Base-by-base conservation (phyloP, 2,113 vertebrate genomes). In the Trinectes maculatus region DNA sequence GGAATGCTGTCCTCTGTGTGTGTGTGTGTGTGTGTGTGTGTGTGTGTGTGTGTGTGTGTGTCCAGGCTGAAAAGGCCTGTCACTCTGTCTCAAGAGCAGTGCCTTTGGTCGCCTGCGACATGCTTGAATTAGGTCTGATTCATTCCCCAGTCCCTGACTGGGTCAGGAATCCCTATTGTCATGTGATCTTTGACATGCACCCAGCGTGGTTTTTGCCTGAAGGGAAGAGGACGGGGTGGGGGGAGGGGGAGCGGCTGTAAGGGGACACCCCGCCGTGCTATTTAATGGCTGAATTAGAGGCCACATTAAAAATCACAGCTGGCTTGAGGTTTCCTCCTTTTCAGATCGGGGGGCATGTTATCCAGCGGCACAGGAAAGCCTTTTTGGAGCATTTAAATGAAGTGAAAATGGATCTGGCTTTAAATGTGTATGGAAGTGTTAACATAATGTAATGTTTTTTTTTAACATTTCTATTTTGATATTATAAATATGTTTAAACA, bases 151-250 rank as follows among this genome's bases (percentile, higher is more conserved):
- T 82, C 76, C 85, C 68, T 19, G 66, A 39, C 82, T 85, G 83
- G 87, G 84, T 80, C 83, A 89, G 82, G 86, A 91, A 90, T 89
- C 88, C 86, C 83, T 90, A 87, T 92, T 91, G 91, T 91, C 85
- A 87, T 90, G 82, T 88, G 82, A 87, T 90, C 85, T 88, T 88
- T 90, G 88, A 86, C 79, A 85, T 80, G 83, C 79, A 85, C 86
- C 86, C 87, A 81, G 86, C 69, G 54, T 76, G 82, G 77, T 61
- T 83, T 47, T 77, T 76, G 79, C 85, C 82, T 42, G 52, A 70
- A 71, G 81, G 81, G 48, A 70, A 49, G 46, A 28, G 76, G 43
- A 57, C 43, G 6, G 16, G 51, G 66, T 7, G 9, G 67, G 80
- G 49, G 85, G 71, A 47, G 77, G 74, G 87, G 81, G 71, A 69